phyloP scores from a whole-genome alignment of 2,888 invertebrate genomes.

The Leucoma salicis region DNA sequence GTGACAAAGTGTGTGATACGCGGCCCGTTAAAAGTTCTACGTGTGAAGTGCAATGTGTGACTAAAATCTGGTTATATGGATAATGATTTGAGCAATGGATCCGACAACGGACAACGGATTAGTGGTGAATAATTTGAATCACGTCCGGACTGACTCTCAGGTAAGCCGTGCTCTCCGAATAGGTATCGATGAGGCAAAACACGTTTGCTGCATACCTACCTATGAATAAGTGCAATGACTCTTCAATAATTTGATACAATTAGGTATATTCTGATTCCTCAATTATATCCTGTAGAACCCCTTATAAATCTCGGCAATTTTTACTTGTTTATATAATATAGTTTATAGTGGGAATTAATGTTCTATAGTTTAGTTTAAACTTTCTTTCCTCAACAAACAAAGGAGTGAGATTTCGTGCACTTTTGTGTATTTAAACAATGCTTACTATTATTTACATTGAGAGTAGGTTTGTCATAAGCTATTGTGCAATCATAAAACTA shows the following conservation, averaged over 20 bases:
- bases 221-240: slow-evolving; percentile 76
- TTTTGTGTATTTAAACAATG: slow-evolving; percentile 12
- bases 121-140: slow-evolving; percentile 78
- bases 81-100: slow-evolving; percentile 72
- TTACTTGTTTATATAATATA: neutral
- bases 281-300: slow-evolving; percentile 14
- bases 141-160: slow-evolving; percentile 78
- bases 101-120: slow-evolving; percentile 73
- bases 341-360: slow-evolving; percentile 6
- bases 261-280: slow-evolving; percentile 12
- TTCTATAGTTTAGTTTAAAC: neutral
- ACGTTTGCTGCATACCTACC: slow-evolving; percentile 72
- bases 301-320: neutral
- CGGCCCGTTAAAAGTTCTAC: slow-evolving; percentile 34
- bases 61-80: slow-evolving; percentile 42
- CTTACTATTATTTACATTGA: slow-evolving; percentile 18
- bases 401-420: slow-evolving; percentile 10
- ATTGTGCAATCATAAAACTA: slow-evolving; percentile 30
- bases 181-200: slow-evolving; percentile 69
- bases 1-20: slow-evolving; percentile 39
- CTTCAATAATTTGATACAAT: slow-evolving; percentile 46
- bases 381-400: slow-evolving; percentile 15
- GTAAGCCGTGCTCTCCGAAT: slow-evolving; percentile 58
- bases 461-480: slow-evolving; percentile 16
- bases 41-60: slow-evolving; percentile 50